These are phyloP conservation scores for Danio aesculapii DNA, from an alignment of 2,797 vertebrate genomes.

Conservation along the genomic window DNA sequence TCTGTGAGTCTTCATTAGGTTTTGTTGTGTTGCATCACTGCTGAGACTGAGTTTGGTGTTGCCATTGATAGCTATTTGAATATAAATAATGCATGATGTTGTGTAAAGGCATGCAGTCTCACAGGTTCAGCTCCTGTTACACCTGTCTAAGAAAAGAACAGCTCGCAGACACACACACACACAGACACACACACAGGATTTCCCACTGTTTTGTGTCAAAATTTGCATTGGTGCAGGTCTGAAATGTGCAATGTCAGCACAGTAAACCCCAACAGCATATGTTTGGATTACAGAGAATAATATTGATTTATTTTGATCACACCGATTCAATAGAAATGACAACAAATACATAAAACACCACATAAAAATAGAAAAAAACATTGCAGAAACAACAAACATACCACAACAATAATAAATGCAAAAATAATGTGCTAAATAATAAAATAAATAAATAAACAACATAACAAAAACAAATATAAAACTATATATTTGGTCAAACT, in stretches of 20 bases:
- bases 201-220: neutral
- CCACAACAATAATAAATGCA: too few species aligned
- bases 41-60: slow-evolving; percentile 52
- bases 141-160: slow-evolving; percentile 40
- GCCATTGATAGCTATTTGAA: slow-evolving; percentile 59
- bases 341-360: neutral
- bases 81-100: slow-evolving; percentile 72
- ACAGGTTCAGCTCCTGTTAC: slow-evolving; percentile 71
- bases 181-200: slow-evolving; percentile 18
- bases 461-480: too few species aligned
- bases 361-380: too few species aligned
- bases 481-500: too few species aligned
- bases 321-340: too few species aligned
- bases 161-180: neutral
- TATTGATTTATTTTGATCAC: neutral
- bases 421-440: too few species aligned
- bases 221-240: neutral
- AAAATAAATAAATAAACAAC: too few species aligned
- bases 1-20: neutral
- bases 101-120: slow-evolving; percentile 56
- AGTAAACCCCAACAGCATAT: neutral
- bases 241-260: neutral
- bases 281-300: neutral
- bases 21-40: neutral
- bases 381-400: too few species aligned